phyloP scores from a whole-genome alignment of 2,888 invertebrate species.

The Encarsia formosa region DNA sequence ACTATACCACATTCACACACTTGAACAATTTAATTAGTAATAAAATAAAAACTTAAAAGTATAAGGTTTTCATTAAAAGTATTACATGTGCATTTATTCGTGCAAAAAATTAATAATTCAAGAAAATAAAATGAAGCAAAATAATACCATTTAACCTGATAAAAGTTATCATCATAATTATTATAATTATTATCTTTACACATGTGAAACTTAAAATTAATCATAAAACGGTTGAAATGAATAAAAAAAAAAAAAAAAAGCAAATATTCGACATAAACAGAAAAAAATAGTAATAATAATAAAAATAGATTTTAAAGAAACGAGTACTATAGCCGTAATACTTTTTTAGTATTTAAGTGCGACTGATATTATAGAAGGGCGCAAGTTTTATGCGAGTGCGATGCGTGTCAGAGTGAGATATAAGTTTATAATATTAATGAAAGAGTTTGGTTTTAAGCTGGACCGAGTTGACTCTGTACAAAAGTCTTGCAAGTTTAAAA shows the following conservation, averaged over 20 bases:
- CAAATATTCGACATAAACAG: conserved; percentile 17
- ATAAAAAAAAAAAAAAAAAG: conserved; percentile 9
- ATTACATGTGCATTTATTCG: conserved; percentile 16
- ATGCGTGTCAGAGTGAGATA: conserved; percentile 27
- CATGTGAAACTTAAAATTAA: conserved; percentile 20
- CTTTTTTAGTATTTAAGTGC: conserved; percentile 33
- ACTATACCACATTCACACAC: conserved; percentile 17
- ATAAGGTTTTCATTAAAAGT: conserved; percentile 21
- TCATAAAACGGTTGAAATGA: conserved; percentile 10
- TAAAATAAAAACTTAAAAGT: conserved; percentile 11
- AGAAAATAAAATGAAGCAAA: conserved; percentile 5
- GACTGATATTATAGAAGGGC: conserved; percentile 31
- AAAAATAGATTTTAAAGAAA: conserved; percentile 1
- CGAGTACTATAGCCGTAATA: conserved; percentile 24
- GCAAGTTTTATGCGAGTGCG: conserved; percentile 28
- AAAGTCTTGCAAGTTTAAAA: no score
- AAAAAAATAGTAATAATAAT: not conserved
- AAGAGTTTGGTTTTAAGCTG: conserved; percentile 18
- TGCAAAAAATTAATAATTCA: conserved; percentile 11
- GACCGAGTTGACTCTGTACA: conserved; percentile 16
- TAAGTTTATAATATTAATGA: conserved; percentile 3
- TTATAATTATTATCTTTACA: conserved; percentile 13
- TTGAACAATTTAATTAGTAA: conserved; percentile 14
- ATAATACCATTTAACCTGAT: no score
- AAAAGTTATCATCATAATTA: conserved; percentile 17